Conservation (phyloP, 2,797 vertebrate species). For the Carduelis carduelis region DNA sequence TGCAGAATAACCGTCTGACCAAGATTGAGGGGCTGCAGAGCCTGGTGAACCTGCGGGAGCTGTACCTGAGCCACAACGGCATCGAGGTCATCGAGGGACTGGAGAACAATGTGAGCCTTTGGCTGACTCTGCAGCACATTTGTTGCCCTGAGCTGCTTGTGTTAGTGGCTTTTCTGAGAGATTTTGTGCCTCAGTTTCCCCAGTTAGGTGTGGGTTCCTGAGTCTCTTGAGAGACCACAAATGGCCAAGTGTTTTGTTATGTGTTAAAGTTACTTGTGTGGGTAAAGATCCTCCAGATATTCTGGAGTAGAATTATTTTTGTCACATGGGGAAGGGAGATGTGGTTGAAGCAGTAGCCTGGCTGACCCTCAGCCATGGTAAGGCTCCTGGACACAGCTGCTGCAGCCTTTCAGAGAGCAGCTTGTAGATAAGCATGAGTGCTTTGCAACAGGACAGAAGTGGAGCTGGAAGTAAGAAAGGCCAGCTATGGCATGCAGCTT, state of each 20-base stretch:
- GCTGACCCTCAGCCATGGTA: neutral
- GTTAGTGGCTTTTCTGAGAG: neutral
- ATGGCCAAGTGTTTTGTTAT: neutral
- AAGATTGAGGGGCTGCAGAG: slow-evolving; percentile 96
- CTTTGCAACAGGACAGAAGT: neutral
- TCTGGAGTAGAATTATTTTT: neutral
- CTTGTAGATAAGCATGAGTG: neutral
- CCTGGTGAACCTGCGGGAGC: slow-evolving; percentile 88
- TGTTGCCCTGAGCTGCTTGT: neutral
- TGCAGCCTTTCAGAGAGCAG: neutral
- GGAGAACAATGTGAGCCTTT: slow-evolving; percentile 89
- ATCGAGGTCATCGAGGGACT: slow-evolving; percentile 96
- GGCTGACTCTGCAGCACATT: neutral
- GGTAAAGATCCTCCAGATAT: neutral
- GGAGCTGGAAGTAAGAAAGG: neutral
- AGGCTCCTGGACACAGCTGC: neutral
- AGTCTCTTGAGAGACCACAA: neutral
- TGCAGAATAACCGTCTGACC: slow-evolving; percentile 95
- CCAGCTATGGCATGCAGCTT: neutral
- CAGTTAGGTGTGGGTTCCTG: neutral
- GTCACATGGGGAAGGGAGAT: neutral
- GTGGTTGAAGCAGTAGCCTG: neutral
- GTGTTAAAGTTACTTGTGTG: fast-evolving
- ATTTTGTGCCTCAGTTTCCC: neutral
- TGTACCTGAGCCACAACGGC: slow-evolving; percentile 98